Conservation (phyloP, 2,113 vertebrate species). For the Oreochromis spilurus region DNA sequence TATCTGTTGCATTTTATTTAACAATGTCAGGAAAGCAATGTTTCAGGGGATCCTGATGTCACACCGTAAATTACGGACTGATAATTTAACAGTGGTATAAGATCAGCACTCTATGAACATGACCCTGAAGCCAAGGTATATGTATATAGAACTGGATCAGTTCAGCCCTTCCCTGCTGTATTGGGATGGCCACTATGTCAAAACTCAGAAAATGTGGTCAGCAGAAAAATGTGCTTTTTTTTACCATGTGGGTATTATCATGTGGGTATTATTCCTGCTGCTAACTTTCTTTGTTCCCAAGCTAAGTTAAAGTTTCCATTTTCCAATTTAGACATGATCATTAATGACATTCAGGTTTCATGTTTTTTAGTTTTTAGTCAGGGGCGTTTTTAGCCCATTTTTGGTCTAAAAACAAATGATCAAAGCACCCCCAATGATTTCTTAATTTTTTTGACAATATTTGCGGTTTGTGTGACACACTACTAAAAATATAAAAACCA, state of each 20-base stretch:
- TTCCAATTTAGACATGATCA: neutral
- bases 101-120: neutral
- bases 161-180: neutral
- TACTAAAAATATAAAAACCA: too few species aligned
- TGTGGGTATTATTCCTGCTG: neutral
- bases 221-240: neutral
- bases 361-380: neutral
- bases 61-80: neutral
- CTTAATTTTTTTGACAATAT: too few species aligned
- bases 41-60: neutral
- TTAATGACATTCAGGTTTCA: neutral
- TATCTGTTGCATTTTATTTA: neutral
- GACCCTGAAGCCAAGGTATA: neutral
- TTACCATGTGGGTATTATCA: neutral
- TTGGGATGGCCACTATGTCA: neutral
- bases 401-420: too few species aligned
- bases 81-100: neutral
- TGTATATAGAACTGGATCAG: neutral
- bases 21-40: neutral
- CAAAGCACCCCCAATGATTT: too few species aligned
- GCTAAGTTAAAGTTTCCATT: neutral
- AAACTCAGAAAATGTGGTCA: neutral
- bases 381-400: too few species aligned
- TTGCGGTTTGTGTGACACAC: too few species aligned
- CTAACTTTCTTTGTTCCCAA: neutral